These are phyloP conservation scores for Mythimna pallens DNA, from an alignment of 2,888 invertebrate genomes.

Conservation along the genomic window DNA sequence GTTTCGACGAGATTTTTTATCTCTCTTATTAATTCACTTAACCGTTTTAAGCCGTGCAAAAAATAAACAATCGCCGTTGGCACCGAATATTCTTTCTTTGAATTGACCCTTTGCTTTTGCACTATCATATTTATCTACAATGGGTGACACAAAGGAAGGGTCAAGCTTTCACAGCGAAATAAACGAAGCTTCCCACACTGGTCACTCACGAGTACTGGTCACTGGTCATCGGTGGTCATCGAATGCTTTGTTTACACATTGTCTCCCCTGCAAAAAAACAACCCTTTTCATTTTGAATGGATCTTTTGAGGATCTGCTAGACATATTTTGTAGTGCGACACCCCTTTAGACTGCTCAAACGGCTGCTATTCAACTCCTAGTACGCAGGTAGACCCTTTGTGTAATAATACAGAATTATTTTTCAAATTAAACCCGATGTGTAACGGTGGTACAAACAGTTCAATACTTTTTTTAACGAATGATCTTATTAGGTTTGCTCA, in stretches of 20 bases:
- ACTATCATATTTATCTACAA: slow-evolving; percentile 79
- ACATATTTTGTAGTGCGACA: slow-evolving; percentile 76
- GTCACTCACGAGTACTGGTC: slow-evolving; percentile 87
- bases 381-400: slow-evolving; percentile 44
- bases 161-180: slow-evolving; percentile 81
- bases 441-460: neutral
- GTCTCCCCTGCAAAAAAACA: slow-evolving; percentile 79
- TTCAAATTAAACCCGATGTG: slow-evolving; percentile 15
- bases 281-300: slow-evolving; percentile 80
- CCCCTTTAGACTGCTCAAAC: slow-evolving; percentile 82
- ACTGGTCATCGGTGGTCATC: slow-evolving; percentile 89
- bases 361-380: slow-evolving; percentile 73
- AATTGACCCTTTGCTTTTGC: slow-evolving; percentile 79
- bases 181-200: slow-evolving; percentile 87
- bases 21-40: slow-evolving; percentile 79
- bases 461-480: neutral
- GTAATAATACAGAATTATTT: slow-evolving; percentile 21
- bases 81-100: slow-evolving; percentile 75
- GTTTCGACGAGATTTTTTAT: slow-evolving; percentile 78
- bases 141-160: slow-evolving; percentile 78
- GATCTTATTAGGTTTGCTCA: neutral
- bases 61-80: slow-evolving; percentile 78
- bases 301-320: slow-evolving; percentile 75
- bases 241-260: slow-evolving; percentile 83
- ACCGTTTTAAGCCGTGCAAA: slow-evolving; percentile 83